These are phyloP conservation scores for Laticauda colubrina DNA, from an alignment of 2,113 vertebrate species.

Conservation along the genomic window DNA sequence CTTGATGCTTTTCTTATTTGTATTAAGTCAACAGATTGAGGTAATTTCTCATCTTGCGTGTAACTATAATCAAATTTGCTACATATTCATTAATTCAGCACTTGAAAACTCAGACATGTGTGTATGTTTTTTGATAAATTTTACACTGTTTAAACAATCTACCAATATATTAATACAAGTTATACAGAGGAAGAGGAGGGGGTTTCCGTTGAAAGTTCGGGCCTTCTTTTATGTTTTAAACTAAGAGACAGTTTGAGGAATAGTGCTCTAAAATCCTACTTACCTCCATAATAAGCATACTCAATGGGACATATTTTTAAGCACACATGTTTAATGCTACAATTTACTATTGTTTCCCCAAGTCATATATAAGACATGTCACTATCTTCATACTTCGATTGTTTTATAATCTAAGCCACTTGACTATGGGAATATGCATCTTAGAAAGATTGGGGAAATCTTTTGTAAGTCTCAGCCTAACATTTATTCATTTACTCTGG, in stretches of 20 bases:
- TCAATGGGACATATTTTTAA: background rate
- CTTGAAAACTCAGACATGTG: background rate
- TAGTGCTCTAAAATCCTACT: background rate
- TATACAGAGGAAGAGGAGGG: background rate
- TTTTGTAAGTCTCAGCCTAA: background rate
- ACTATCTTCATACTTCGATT: background rate
- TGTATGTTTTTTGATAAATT: background rate
- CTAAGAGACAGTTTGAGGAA: background rate
- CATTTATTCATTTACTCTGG: background rate
- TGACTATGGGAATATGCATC: background rate
- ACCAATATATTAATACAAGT: background rate
- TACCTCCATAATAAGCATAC: background rate
- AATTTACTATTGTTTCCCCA: background rate
- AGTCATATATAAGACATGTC: background rate
- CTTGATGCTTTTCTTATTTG: background rate
- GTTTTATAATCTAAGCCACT: background rate
- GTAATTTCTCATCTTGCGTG: background rate
- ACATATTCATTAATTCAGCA: background rate
- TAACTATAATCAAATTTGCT: background rate
- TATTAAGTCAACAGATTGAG: background rate
- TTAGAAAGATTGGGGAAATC: background rate
- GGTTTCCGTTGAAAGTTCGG: background rate
- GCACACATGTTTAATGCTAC: background rate
- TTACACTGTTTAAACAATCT: background rate
- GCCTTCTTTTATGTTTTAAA: background rate